Evolutionary conservation across 2,113 vertebrate species (phyloP).

Genomic region (Dryoscopus gambensis): DNA sequence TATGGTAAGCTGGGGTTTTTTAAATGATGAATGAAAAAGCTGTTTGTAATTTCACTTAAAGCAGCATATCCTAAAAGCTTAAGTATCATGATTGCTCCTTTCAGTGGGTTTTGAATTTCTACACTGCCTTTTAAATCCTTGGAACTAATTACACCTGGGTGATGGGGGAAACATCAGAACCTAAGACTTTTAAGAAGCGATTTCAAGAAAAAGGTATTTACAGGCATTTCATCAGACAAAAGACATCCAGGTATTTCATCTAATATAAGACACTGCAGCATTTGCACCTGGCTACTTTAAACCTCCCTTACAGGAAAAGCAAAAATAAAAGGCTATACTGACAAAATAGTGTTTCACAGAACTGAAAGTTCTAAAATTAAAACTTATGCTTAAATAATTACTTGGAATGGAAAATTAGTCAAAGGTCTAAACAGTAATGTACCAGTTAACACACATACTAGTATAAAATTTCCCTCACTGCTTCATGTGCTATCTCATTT

Average conservation of each 20-base stretch:
- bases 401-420: background rate
- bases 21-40: background rate
- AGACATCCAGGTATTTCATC: background rate
- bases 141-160: background rate
- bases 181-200: background rate
- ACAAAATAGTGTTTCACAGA: background rate
- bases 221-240: background rate
- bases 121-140: background rate
- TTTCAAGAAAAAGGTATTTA: background rate
- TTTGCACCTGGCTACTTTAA: background rate
- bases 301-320: background rate
- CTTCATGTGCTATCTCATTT: background rate
- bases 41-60: background rate
- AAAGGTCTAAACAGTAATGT: background rate
- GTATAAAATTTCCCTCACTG: background rate
- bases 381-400: background rate
- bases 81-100: background rate
- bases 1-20: background rate
- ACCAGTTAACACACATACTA: background rate
- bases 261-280: background rate
- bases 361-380: background rate
- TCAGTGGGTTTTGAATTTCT: background rate
- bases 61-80: background rate
- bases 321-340: background rate
- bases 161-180: background rate